Evolutionary conservation across 2,113 vertebrate species (phyloP).

Genomic region (Synchiropus splendidus): DNA sequence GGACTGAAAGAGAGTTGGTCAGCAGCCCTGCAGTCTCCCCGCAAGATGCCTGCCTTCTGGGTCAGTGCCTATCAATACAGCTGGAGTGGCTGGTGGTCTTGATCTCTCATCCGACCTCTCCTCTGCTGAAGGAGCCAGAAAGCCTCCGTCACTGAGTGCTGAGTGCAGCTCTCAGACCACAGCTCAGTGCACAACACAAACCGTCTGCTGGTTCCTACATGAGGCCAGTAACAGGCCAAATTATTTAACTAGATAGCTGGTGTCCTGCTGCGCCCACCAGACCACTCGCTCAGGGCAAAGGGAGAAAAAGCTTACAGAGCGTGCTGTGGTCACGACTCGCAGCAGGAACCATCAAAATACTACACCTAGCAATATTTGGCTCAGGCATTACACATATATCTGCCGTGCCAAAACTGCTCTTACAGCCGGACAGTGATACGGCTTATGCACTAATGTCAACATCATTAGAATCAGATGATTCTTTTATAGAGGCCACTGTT

Average conservation of each 20-base stretch:
- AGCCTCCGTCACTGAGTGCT: conserved; percentile 12
- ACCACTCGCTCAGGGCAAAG: conserved; percentile 1
- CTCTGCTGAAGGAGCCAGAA: conserved; percentile 39
- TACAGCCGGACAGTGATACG: no score
- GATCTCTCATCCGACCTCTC: conserved; percentile 24
- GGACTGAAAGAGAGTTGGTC: conserved; percentile 20
- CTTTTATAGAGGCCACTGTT: no score
- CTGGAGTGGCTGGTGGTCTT: conserved; percentile 33
- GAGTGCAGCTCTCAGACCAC: conserved; percentile 34
- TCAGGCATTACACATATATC: no score
- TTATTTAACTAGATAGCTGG: conserved; percentile 25
- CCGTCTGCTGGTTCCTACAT: conserved; percentile 35
- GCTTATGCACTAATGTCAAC: no score
- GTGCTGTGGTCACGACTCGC: no score
- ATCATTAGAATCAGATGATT: no score
- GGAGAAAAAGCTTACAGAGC: conserved; percentile 5
- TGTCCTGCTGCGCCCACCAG: conserved; percentile 25
- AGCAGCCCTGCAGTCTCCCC: conserved; percentile 11
- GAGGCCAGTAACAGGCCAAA: conserved; percentile 9
- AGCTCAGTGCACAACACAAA: conserved; percentile 32
- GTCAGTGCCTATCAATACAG: conserved; percentile 33
- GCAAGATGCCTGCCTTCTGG: conserved; percentile 27
- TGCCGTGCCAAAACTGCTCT: no score
- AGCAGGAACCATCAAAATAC: no score
- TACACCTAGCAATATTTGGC: no score